Evolutionary conservation across 92 coral and sea anemone genomes (phyloP).

Genomic region (Hydrozoanthus gracilis): DNA sequence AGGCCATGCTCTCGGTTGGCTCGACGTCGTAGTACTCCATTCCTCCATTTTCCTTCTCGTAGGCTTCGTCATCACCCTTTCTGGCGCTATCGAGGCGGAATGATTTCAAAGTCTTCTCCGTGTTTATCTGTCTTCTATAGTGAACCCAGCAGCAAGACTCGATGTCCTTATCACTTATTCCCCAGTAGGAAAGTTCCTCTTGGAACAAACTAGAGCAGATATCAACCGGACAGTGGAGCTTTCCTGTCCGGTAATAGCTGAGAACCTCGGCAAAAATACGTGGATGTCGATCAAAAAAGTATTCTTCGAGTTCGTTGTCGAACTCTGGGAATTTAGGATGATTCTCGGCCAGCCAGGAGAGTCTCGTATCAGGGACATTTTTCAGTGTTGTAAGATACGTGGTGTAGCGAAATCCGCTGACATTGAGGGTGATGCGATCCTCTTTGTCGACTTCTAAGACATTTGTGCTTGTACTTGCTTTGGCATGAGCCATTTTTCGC

Average conservation of each 20-base stretch:
- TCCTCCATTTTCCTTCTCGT: constrained; percentile 42
- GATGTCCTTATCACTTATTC: constrained; percentile 90
- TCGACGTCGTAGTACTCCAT: constrained; percentile 52
- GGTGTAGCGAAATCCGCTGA: constrained; percentile 91
- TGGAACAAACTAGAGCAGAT: constrained; percentile 85
- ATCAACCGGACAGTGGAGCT: constrained; percentile 95
- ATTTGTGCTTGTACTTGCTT: constrained; percentile 16
- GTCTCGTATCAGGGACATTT: constrained; percentile 89
- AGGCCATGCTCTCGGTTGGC: constrained; percentile 40
- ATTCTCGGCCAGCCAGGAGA: constrained; percentile 94
- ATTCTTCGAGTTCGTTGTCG: constrained; percentile 85
- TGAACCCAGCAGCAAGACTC: constrained; percentile 99
- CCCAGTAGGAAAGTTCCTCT: constrained; percentile 98
- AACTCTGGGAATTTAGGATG: constrained; percentile 92
- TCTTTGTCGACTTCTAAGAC: constrained; percentile 65
- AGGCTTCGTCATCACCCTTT: constrained; percentile 54
- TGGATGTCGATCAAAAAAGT: constrained; percentile 95
- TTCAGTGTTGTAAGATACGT: constrained; percentile 85
- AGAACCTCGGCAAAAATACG: constrained; percentile 90
- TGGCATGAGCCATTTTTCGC: constrained; percentile 17
- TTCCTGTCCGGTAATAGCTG: constrained; percentile 95
- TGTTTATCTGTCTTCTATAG: constrained; percentile 86
- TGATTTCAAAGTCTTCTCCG: constrained; percentile 89
- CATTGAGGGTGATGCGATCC: constrained; percentile 84
- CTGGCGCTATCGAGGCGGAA: constrained; percentile 87